A percentile compares a stretch with the other conserved stretches of the same genome.
These are phyloP conservation scores for Pseudomyrmex sp. DNA, from an alignment of 1,140 invertebrate genomes.

Conservation along the genomic window DNA sequence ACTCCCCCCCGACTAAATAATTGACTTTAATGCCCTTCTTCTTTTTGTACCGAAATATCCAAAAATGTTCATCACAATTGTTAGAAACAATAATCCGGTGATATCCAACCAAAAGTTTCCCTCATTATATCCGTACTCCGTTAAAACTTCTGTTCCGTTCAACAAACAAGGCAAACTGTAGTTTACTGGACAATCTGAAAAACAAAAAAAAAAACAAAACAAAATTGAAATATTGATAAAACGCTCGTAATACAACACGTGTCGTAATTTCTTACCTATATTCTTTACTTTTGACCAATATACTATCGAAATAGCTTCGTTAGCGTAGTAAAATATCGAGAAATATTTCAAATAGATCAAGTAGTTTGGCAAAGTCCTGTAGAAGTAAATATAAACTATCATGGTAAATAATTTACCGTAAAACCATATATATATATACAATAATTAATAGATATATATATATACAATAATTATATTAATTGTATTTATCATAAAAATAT, in stretches of 20 bases:
- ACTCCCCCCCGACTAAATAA: background rate
- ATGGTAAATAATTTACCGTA: too few species aligned
- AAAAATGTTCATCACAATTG: conserved; percentile 61
- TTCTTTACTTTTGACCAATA: conserved; percentile 83
- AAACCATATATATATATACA: too few species aligned
- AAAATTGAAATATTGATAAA: background rate
- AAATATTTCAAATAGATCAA: conserved; percentile 85
- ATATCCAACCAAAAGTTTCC: conserved; percentile 58
- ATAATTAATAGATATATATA: too few species aligned
- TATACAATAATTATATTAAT: too few species aligned
- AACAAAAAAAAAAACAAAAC: background rate
- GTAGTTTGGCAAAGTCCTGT: conserved; percentile 83
- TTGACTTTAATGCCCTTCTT: conserved; percentile 28
- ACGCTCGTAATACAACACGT: background rate
- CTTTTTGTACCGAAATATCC: conserved; percentile 67
- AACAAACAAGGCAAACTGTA: conserved; percentile 64
- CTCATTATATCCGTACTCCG: conserved; percentile 66
- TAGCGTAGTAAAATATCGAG: conserved; percentile 86
- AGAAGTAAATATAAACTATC: background rate
- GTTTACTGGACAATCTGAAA: conserved; percentile 61
- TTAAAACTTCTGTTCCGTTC: conserved; percentile 67
- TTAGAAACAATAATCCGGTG: conserved; percentile 55
- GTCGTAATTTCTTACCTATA: conserved; percentile 63
- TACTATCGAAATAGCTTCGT: conserved; percentile 85
- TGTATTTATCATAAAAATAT: too few species aligned